Evolutionary conservation across 2,113 vertebrate genomes (phyloP).

Genomic region (Syngnathus scovelli): DNA sequence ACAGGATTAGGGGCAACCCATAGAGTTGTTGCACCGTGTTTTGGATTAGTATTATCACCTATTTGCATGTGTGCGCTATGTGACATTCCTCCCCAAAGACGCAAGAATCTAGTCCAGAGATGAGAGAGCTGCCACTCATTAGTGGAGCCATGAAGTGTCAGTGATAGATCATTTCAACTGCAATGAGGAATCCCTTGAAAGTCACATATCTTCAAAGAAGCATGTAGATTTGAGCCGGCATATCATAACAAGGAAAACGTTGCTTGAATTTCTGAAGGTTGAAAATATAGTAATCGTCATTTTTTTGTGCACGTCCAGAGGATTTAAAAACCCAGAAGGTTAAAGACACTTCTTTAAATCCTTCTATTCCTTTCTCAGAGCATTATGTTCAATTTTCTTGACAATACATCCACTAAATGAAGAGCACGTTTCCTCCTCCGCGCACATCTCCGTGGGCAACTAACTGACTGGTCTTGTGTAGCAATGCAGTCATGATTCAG

Average conservation of each 20-base stretch:
- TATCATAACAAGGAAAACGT: background rate
- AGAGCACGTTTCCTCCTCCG: background rate
- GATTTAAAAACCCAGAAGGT: background rate
- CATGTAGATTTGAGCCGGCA: too few relatives aligned
- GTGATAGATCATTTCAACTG: background rate
- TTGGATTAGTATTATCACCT: background rate
- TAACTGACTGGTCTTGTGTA: background rate
- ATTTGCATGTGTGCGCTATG: background rate
- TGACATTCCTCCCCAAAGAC: background rate
- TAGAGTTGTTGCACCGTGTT: background rate
- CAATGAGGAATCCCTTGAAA: background rate
- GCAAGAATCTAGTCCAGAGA: background rate
- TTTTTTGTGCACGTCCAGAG: conserved; percentile 10
- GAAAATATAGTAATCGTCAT: background rate
- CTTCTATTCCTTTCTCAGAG: background rate
- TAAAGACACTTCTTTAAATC: background rate
- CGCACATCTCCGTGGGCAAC: background rate
- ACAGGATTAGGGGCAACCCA: conserved; percentile 1
- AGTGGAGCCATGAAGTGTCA: background rate
- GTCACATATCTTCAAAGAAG: background rate
- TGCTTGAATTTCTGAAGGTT: too few relatives aligned
- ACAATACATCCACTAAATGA: background rate
- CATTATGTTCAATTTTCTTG: background rate
- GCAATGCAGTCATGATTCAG: background rate
- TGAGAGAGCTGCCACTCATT: background rate